Percentiles rank a stretch among this genome's conserved stretches.
Conservation (phyloP, 2,888 invertebrate genomes). For the Mythimna vitellina region DNA sequence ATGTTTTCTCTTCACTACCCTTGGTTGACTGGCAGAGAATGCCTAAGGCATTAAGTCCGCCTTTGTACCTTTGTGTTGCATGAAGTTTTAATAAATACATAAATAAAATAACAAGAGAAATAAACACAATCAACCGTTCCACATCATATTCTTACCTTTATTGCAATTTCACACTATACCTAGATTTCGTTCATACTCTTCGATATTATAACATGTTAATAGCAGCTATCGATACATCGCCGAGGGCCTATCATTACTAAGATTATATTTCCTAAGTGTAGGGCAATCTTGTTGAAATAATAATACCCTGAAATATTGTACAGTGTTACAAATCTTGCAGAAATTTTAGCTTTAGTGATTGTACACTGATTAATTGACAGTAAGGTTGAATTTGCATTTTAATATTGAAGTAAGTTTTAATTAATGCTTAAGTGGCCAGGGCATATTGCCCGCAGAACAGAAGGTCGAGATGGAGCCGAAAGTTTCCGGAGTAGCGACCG, state of each 20-base stretch:
- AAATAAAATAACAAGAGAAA: conserved; percentile 8
- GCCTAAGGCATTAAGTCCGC: too few relatives aligned
- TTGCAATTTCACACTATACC: conserved; percentile 55
- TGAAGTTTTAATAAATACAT: too few relatives aligned
- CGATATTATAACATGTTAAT: conserved; percentile 57
- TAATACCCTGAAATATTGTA: conserved; percentile 20
- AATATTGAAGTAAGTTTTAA: background rate
- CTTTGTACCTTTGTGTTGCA: too few relatives aligned
- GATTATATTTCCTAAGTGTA: conserved; percentile 46
- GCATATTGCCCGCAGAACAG: too few relatives aligned
- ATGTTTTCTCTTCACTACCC: too few relatives aligned
- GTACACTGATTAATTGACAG: conserved; percentile 31
- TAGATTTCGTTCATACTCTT: conserved; percentile 32
- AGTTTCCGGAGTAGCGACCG: too few relatives aligned
- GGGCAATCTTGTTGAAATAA: conserved; percentile 57
- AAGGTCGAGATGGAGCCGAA: too few relatives aligned
- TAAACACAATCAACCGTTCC: background rate
- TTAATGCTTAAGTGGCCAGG: too few relatives aligned
- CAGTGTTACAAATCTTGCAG: conserved; percentile 4
- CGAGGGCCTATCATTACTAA: conserved; percentile 58
- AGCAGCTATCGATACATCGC: conserved; percentile 49
- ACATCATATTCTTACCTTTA: conserved; percentile 11
- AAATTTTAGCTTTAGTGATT: conserved; percentile 1
- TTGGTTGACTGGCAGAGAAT: too few relatives aligned
- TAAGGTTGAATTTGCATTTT: conserved; percentile 33